These are phyloP conservation scores for Scrobipalpa atriplicella DNA, from an alignment of 2,888 invertebrate species.

Conservation along the genomic window DNA sequence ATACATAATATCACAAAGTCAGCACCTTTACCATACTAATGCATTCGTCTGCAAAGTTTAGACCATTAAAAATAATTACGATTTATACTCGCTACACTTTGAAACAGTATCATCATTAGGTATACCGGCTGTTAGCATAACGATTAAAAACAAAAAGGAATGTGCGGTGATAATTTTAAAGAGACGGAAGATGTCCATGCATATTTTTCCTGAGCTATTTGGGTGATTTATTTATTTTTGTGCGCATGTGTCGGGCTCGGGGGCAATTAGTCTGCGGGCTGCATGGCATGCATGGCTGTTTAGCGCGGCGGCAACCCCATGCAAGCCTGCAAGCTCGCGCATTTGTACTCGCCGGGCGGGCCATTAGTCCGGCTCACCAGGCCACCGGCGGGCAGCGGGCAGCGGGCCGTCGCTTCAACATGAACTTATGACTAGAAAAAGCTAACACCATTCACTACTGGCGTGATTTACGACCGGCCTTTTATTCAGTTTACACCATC, in stretches of 20 bases:
- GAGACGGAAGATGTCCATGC: background rate
- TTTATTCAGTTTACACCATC: conserved; percentile 2
- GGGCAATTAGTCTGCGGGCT: conserved; percentile 53
- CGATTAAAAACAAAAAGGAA: background rate
- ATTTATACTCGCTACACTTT: background rate
- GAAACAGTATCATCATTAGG: conserved; percentile 8
- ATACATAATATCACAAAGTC: background rate
- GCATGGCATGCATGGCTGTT: conserved; percentile 57
- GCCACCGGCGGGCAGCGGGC: conserved; percentile 26
- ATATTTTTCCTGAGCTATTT: conserved; percentile 13
- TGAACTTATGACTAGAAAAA: conserved; percentile 21
- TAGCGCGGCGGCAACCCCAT: conserved; percentile 39
- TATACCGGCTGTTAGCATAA: background rate
- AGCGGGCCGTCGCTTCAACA: conserved; percentile 29
- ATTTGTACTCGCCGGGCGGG: conserved; percentile 48
- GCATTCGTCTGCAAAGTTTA: conserved; percentile 3
- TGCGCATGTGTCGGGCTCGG: conserved; percentile 41
- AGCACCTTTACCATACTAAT: background rate
- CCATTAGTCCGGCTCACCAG: conserved; percentile 49
- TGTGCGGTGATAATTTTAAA: conserved; percentile 1
- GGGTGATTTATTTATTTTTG: conserved; percentile 34
- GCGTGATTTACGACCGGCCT: conserved; percentile 7
- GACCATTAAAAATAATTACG: conserved; percentile 12
- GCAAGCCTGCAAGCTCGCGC: conserved; percentile 46
- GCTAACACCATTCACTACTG: conserved; percentile 5